phyloP scores from a whole-genome alignment of 2,797 vertebrate genomes.

The Diplodus sargus region DNA sequence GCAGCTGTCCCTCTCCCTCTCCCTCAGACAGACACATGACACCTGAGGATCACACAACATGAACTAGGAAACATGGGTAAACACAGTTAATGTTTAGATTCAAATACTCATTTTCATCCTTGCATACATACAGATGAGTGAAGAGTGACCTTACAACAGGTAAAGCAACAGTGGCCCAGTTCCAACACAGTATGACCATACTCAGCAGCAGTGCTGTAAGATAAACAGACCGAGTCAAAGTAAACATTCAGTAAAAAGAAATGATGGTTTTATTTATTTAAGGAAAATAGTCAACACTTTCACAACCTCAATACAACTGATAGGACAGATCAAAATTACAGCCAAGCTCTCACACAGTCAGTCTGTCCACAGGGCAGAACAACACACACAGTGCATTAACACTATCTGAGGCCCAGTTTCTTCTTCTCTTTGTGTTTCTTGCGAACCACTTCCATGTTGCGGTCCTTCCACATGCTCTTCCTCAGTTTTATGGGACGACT shows the following conservation, averaged over 20 bases:
- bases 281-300: background rate
- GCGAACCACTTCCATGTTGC: slow-evolving; percentile 92
- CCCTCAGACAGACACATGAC: too few relatives aligned
- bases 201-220: background rate
- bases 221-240: background rate
- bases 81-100: too few relatives aligned
- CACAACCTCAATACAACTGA: slow-evolving; percentile 5
- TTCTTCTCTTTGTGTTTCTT: slow-evolving; percentile 97
- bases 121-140: too few relatives aligned
- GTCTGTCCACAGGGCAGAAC: background rate
- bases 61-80: too few relatives aligned
- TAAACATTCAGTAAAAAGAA: background rate
- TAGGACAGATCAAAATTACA: slow-evolving; percentile 2
- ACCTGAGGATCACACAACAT: too few relatives aligned
- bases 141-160: too few relatives aligned
- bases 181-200: background rate
- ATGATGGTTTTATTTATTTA: slow-evolving; percentile 53
- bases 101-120: too few relatives aligned
- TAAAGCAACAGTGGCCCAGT: background rate
- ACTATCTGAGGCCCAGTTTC: slow-evolving; percentile 91
- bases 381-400: background rate
- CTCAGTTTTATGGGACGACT: slow-evolving; percentile 94
- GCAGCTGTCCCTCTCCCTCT: too few relatives aligned
- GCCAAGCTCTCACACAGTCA: background rate
- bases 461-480: slow-evolving; percentile 95